Evolutionary conservation across 2,888 invertebrate species (phyloP), one percentile per base, ranked within the genome.

Genomic region (Nomada fabriciana): DNA sequence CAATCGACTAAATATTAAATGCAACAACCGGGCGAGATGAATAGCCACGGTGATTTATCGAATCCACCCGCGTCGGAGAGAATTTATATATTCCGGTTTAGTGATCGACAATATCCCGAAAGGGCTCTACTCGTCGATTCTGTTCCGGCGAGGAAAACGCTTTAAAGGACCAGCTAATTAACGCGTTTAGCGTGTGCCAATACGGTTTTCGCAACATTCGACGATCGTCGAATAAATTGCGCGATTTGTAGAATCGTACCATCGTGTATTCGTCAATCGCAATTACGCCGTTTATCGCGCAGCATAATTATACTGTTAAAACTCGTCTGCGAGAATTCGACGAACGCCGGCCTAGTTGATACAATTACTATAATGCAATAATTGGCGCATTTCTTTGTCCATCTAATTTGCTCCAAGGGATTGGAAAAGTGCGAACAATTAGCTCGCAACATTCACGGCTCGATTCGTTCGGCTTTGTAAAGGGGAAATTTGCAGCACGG

Each of bases 1-100:
- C 82, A 79, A 82, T 84, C 79, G 82, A 81, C 70, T 87, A 80
- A 84, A 78, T 83, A 88, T 88, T 88, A 82, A 86, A 87, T 72
- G 76, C 59, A 77, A 72, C 43, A 53, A 52, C 53, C 18, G 57
- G 42, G 23, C 65, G 74, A 65, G 75, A 67, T 86, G 67, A 86
- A 84, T 86, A 76, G 70, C 75, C 53, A 7, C 50, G 57, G 25
- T n/a, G 77, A 88, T 88, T 86, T 78, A 86, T 76, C 72, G 72
- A 73, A 68, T 70, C 53, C 42, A 25, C 50, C 71, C 15, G 53
- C 10, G 47, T 15, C 36, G 55, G 71, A 65, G 74, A 36, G 74
- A 80, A 83, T 79, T 76, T 75, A 76, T 79, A 72, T 55, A 29
- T 50, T 18, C 36, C 11, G 2, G 0, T 2, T n/a, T 11, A 20